Conservation (phyloP, 2,797 vertebrate genomes). For the Cirrhinus mrigala region DNA sequence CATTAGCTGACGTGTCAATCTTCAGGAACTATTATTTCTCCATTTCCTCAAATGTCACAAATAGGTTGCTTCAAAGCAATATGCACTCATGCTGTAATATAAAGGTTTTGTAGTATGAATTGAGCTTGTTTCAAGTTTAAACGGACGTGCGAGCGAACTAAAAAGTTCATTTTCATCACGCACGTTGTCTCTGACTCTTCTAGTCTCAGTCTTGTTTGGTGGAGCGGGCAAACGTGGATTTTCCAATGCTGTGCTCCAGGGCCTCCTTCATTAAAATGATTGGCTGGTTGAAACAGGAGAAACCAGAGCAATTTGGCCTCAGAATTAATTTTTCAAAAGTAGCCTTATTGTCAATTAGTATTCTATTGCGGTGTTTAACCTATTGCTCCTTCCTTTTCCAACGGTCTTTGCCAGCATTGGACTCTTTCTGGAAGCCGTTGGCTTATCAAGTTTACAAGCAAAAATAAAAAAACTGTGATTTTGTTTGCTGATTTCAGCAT, state of each 20-base stretch:
- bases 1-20: constrained; percentile 48
- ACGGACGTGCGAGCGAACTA: constrained; percentile 3
- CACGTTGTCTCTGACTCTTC: not conserved
- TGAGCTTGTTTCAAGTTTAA: not conserved
- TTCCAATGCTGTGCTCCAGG: constrained; percentile 52
- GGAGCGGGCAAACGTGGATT: constrained; percentile 47
- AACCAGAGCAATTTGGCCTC: constrained; percentile 70
- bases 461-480: not conserved
- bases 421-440: constrained; percentile 56
- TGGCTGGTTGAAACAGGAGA: constrained; percentile 70
- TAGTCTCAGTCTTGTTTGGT: constrained; percentile 36
- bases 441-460: constrained; percentile 40
- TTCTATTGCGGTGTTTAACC: constrained; percentile 69
- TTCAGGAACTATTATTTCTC: constrained; percentile 14
- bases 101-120: not conserved
- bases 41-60: constrained; percentile 22
- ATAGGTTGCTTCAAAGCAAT: constrained; percentile 31
- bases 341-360: constrained; percentile 68
- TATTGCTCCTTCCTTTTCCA: constrained; percentile 59
- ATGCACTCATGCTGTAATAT: not conserved
- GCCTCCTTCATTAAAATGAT: constrained; percentile 63
- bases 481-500: constrained; percentile 23
- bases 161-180: not conserved
- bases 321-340: constrained; percentile 69
- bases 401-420: constrained; percentile 46